Conservation (phyloP, 2,888 invertebrate species). For the Thyatira batis region DNA sequence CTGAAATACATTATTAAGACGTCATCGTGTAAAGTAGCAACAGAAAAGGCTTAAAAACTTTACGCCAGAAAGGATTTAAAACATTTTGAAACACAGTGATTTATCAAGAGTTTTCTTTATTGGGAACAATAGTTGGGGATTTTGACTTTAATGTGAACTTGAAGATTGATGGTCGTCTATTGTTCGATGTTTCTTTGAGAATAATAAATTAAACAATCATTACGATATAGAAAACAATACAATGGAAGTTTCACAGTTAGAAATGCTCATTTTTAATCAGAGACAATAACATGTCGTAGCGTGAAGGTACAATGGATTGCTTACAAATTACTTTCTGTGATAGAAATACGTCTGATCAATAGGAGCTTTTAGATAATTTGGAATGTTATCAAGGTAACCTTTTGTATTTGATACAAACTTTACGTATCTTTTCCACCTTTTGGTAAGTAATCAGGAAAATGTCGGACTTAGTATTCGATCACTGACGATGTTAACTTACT, state of each 20-base stretch:
- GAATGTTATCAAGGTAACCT: too few relatives aligned
- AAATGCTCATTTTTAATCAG: not conserved
- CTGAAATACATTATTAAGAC: not conserved
- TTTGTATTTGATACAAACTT: too few relatives aligned
- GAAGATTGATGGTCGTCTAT: conserved; percentile 8
- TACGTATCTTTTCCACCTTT: too few relatives aligned
- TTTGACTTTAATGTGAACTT: conserved; percentile 4
- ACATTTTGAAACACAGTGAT: conserved; percentile 5
- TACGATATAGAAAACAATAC: not conserved
- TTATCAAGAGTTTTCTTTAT: conserved; percentile 5
- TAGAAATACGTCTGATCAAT: too few relatives aligned
- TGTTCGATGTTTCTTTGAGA: conserved; percentile 2
- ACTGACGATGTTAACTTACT: too few relatives aligned
- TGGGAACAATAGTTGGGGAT: conserved; percentile 7
- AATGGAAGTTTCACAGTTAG: not conserved
- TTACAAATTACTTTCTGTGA: not conserved
- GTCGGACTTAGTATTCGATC: too few relatives aligned
- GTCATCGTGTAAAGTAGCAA: not conserved
- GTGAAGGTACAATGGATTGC: not conserved
- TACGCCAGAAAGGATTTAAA: not conserved
- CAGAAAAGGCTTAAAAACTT: not conserved
- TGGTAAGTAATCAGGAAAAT: too few relatives aligned
- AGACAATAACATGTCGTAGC: not conserved
- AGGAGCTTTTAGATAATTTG: too few relatives aligned
- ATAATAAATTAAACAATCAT: conserved; percentile 2